Percentiles rank a stretch among this genome's conserved stretches.
Evolutionary conservation across 2,888 invertebrate species (phyloP).

Genomic region (Drosophila atripex): DNA sequence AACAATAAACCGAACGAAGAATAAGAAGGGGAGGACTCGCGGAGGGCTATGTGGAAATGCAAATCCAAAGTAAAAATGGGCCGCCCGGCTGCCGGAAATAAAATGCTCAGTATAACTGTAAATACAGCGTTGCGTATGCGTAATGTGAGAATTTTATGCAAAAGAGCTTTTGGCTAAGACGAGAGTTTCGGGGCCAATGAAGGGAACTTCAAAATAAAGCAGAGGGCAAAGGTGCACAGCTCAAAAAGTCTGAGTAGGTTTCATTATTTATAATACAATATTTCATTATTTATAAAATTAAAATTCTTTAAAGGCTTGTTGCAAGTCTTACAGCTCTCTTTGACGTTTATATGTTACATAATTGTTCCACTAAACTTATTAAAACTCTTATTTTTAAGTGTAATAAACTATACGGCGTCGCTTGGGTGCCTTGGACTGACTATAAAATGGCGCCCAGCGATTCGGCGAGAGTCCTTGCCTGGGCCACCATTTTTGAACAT

Average conservation of each 20-base stretch:
- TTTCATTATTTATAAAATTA: too few relatives aligned
- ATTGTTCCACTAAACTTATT: neutral
- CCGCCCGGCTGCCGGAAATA: constrained; percentile 64
- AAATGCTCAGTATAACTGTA: constrained; percentile 74
- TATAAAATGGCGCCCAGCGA: constrained; percentile 72
- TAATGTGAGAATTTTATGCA: constrained; percentile 79
- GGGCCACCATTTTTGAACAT: constrained; percentile 63
- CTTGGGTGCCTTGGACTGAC: constrained; percentile 62
- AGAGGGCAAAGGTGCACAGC: constrained; percentile 4
- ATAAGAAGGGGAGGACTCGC: constrained; percentile 38
- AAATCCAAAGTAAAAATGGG: constrained; percentile 56
- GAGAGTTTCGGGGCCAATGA: constrained; percentile 27
- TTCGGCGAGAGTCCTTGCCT: constrained; percentile 25
- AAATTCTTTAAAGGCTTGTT: too few relatives aligned
- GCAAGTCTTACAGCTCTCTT: too few relatives aligned
- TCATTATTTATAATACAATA: too few relatives aligned
- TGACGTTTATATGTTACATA: too few relatives aligned
- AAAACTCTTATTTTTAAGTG: neutral
- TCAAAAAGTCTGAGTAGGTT: neutral
- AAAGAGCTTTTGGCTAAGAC: constrained; percentile 58
- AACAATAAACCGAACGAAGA: constrained; percentile 63
- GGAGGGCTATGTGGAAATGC: constrained; percentile 45
- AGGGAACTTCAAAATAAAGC: constrained; percentile 1
- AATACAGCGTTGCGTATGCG: constrained; percentile 76
- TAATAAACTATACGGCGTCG: constrained; percentile 50